These are phyloP conservation scores for Physocephala rufipes DNA, from an alignment of 2,888 invertebrate species.

Conservation along the genomic window DNA sequence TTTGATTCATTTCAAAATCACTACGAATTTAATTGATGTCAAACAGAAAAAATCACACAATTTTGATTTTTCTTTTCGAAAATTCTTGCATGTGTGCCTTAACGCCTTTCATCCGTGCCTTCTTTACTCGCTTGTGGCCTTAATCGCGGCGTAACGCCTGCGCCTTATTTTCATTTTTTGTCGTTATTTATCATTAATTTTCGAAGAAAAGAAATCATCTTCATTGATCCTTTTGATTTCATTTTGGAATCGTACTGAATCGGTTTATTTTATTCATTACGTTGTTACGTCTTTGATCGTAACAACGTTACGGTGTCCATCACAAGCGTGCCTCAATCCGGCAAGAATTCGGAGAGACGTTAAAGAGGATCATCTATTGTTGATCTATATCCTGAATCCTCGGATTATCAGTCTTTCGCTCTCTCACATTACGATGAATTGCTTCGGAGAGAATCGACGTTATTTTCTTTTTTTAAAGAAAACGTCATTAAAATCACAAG, in stretches of 20 bases:
- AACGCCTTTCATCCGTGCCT: slow-evolving; percentile 32
- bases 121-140: slow-evolving; percentile 28
- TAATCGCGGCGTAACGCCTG: not conserved
- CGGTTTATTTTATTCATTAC: slow-evolving; percentile 30
- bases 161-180: slow-evolving; percentile 25
- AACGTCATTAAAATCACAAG: slow-evolving; percentile 45
- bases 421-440: slow-evolving; percentile 17
- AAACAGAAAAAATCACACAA: too few species aligned
- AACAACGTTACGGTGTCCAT: slow-evolving; percentile 43
- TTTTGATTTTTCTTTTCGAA: not conserved
- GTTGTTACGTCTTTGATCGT: slow-evolving; percentile 28
- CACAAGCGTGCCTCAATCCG: slow-evolving; percentile 59
- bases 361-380: not conserved
- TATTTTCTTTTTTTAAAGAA: slow-evolving; percentile 47
- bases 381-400: slow-evolving; percentile 19
- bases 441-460: slow-evolving; percentile 45
- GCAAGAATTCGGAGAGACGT: slow-evolving; percentile 46
- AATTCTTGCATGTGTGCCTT: slow-evolving; percentile 36
- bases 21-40: slow-evolving; percentile 1
- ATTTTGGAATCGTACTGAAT: too few species aligned
- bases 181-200: slow-evolving; percentile 41
- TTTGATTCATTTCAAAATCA: slow-evolving; percentile 6
- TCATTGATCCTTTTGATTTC: not conserved
- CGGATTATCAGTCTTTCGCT: slow-evolving; percentile 44
- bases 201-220: too few species aligned